These are phyloP conservation scores for Anableps anableps DNA, from an alignment of 2,797 vertebrate genomes.

Conservation along the genomic window DNA sequence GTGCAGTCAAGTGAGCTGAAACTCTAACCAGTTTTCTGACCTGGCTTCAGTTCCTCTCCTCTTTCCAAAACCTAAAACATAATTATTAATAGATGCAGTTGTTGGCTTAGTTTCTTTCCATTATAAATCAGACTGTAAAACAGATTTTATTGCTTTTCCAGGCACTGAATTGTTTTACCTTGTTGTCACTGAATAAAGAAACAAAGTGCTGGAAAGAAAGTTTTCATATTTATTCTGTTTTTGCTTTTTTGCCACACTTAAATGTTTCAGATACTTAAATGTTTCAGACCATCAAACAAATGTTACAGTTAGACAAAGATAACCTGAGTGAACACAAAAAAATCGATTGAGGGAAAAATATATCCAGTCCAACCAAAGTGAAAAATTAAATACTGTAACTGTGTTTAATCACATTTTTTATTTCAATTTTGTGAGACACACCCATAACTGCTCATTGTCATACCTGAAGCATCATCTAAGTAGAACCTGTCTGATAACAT, in stretches of 20 bases:
- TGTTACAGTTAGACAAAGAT: not conserved
- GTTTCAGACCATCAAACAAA: not conserved
- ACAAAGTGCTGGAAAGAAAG: not conserved
- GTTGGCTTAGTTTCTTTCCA: constrained; percentile 53
- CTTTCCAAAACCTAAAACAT: constrained; percentile 48
- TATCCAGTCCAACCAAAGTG: not conserved
- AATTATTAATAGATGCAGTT: constrained; percentile 44
- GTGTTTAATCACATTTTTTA: not conserved
- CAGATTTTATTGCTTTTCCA: constrained; percentile 15
- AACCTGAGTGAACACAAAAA: not conserved
- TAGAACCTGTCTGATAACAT: not conserved
- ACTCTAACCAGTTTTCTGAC: constrained; percentile 23
- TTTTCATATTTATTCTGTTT: not conserved
- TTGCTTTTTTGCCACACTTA: not conserved
- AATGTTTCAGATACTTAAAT: not conserved
- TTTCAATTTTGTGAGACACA: not conserved
- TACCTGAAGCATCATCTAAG: not conserved
- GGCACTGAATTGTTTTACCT: constrained; percentile 26
- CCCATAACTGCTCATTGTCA: not conserved
- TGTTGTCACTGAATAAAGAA: constrained; percentile 13
- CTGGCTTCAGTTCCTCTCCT: constrained; percentile 31
- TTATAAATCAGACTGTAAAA: constrained; percentile 32
- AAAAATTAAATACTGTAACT: not conserved
- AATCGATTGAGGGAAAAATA: not conserved
- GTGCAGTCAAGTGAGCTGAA: not conserved